Base-by-base conservation (phyloP, 2,113 vertebrate genomes). In the Xenotilapia caudafasciata region DNA sequence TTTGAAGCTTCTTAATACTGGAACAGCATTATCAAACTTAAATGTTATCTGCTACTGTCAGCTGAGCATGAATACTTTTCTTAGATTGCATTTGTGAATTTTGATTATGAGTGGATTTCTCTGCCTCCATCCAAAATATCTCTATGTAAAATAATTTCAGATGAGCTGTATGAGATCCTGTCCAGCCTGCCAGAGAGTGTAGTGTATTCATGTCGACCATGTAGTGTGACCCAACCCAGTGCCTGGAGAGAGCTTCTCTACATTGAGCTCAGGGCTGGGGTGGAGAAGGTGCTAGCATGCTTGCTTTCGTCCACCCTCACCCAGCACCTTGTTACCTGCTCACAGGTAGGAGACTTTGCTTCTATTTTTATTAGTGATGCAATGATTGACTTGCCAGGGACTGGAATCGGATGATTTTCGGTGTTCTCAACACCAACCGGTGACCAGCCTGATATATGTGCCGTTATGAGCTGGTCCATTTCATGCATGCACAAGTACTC, bases 91-190 rank as follows among this genome's bases (percentile, higher is more conserved):
- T 15, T 31, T 77, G n/a, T 55, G 3, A 40, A 38, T 54, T 85
- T 28, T 40, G 28, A 17, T 38, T 62, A n/a, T 3, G 23, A 40
- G 9, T 45, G 2, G 33, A 58, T 75, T 60, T 79, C 31, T 11
- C 9, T 62, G 9, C 9, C 14, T 49, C 6, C 53, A 70, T 33
- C 7, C 26, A 49, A 15, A 60, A 47, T 60, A 17, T 38, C 35
- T 40, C 77, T n/a, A n/a, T 40, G 9, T 77, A 14, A n/a, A 26
- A 7, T 2, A 2, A 81, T 92, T 93, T 12, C 92, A 98, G 98
- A 98, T 85, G 98, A 98, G 92, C 96, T 98, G 83, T 98, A 98
- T 17, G 98, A 98, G 96, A 98, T 98, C 94, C 94, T 98, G 88
- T 98, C 98, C 19, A 98, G 97, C 89, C 90, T 98, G 26, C 98